Evolutionary conservation across 2,888 invertebrate genomes (phyloP), one percentile per base, ranked within the genome.

Genomic region (Parnassius orleans): DNA sequence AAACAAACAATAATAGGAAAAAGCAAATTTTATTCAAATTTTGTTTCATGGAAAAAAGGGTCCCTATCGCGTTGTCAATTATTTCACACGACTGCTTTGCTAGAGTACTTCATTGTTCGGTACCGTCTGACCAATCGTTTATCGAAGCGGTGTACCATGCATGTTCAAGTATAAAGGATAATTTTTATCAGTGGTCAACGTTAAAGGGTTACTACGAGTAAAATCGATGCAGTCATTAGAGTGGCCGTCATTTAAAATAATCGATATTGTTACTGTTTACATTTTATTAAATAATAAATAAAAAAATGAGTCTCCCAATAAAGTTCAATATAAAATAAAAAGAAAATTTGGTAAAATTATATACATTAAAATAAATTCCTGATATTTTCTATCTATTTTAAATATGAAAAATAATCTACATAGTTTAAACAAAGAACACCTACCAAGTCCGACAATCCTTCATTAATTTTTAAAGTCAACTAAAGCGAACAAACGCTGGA

Each of bases 391-490:
- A 5, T 7, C 33, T 33, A 33, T 33, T 33, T 33, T 7, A 33
- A 78, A 76, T 75, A 77, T 76, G 77, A 72, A 72, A 70, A 70
- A 62, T 68, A 60, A 72, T 77, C 75, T 69, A 73, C 69, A 74
- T 66, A 66, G 78, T 79, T 78, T 76, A 68, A 79, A 80, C 76
- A 80, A 68, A 72, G 78, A 78, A 79, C 71, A 80, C 73, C 69
- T 75, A 77, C 69, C 71, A 68, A 71, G 72, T 74, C 69, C 79
- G 78, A 90, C 88, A 89, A 89, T 87, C 80, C 82, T 83, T 84
- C 86, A 87, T 89, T 88, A 89, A 88, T 82, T 87, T 81, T 83
- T 85, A 84, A 83, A 73, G 70, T 79, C 84, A 88, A 89, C 79
- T 85, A 82, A 76, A 72, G 72, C 77, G 80, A 72, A 78, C 81